Evolutionary conservation across 2,888 invertebrate genomes (phyloP), one percentile per base, ranked within the genome.

Genomic region (Deilephila porcellus): DNA sequence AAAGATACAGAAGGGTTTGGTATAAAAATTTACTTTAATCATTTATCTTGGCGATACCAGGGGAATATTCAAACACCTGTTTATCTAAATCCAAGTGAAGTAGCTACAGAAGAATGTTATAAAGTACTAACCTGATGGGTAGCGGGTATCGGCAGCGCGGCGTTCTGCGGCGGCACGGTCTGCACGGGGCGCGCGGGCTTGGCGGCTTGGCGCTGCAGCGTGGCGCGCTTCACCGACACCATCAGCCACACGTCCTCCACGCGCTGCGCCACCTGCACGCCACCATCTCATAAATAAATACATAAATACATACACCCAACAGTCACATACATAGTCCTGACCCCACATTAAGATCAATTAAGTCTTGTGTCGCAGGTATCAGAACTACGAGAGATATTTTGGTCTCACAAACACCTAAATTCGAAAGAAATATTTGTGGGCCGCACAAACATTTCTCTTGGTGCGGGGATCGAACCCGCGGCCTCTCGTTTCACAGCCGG

Each of bases 201-300:
- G 37, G 96, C 93, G 20, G 97, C 95, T 75, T 97, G 95, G 78
- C 97, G 96, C 87, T 97, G 97, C 72, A 98, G 91, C 76, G 96
- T 95, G 63, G 96, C 95, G 71, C 97, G 95, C 81, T 98, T 96
- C 90, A 98, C 98, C 76, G 98, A 97, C 91, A 98, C 98, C 98
- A 99, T 98, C 84, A 97, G 93, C 87, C 97, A 97, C 2, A 99
- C 98, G 93, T 99, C 99, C 88, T 98, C 98, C 82, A 99, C 98
- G 82, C 98, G 96, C 95, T 98, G 98, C 70, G 98, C 95, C 78
- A 98, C 98, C 98, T 98, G 90, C 17, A n/a, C 52, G 32, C 53
- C 63, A n/a, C 56, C 25, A 25, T 1, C 25, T 25, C 25, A 25
- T 25, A 25, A 25, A 32, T 32, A 32, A 32, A 4, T 32, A 32